These are phyloP conservation scores for Sesia apiformis DNA, from an alignment of 2,888 invertebrate genomes.

Conservation along the genomic window DNA sequence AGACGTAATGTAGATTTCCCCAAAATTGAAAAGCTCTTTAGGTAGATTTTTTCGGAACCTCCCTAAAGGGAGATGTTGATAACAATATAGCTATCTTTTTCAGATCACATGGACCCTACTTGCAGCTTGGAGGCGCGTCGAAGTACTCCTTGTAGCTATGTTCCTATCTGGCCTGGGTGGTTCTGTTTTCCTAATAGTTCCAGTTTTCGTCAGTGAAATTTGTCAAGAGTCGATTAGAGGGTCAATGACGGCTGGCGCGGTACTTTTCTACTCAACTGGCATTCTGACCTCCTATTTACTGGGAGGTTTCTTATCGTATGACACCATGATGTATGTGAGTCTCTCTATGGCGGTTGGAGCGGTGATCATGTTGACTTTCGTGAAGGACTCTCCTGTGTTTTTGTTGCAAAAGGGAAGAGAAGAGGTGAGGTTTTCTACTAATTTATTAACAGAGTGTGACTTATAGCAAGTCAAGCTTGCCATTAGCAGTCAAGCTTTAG, in stretches of 20 bases:
- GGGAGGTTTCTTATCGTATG: constrained; percentile 38
- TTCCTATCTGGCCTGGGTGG: constrained; percentile 42
- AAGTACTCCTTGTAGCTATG: constrained; percentile 31
- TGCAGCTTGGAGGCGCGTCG: constrained; percentile 25
- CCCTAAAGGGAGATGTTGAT: too few relatives aligned
- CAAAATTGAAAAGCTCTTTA: too few relatives aligned
- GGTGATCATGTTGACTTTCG: constrained; percentile 17
- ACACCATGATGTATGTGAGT: constrained; percentile 32
- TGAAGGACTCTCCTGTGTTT: constrained; percentile 44
- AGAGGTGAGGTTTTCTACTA: constrained; percentile 21
- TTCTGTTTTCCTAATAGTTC: constrained; percentile 27
- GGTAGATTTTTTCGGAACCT: too few relatives aligned
- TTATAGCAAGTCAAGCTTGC: neutral
- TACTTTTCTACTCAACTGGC: constrained; percentile 40
- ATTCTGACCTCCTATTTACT: constrained; percentile 42
- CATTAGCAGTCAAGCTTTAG: too few relatives aligned
- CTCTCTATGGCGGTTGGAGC: constrained; percentile 24
- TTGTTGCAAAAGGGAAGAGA: constrained; percentile 42
- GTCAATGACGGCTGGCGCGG: constrained; percentile 33
- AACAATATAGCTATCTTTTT: constrained; percentile 4
- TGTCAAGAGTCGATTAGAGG: constrained; percentile 50
- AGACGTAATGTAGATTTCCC: too few relatives aligned
- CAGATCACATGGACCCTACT: constrained; percentile 45
- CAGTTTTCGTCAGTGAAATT: constrained; percentile 44
- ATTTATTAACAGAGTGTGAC: neutral